Percentiles rank a stretch among this genome's conserved stretches.
phyloP scores from a whole-genome alignment of 2,888 invertebrate genomes.

The Dioctria rufipes region DNA sequence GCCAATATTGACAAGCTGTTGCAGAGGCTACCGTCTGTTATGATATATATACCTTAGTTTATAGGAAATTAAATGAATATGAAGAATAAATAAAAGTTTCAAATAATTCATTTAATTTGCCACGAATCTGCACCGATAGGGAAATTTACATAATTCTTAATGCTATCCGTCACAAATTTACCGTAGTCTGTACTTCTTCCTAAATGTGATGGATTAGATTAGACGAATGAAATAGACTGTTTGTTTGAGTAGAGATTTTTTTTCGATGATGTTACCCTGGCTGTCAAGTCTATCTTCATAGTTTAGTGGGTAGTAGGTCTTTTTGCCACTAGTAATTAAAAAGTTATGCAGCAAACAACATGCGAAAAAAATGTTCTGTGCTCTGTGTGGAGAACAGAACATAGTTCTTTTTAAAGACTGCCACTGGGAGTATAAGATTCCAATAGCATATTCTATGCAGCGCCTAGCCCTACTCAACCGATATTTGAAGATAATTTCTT shows the following conservation, averaged over 20 bases:
- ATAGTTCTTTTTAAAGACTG: constrained; percentile 37
- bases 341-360: constrained; percentile 55
- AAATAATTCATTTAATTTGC: too few relatives aligned
- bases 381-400: constrained; percentile 11
- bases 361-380: constrained; percentile 14
- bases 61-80: too few relatives aligned
- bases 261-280: constrained; percentile 37
- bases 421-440: constrained; percentile 59
- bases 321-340: constrained; percentile 19
- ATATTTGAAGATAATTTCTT: constrained; percentile 55
- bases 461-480: constrained; percentile 51
- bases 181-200: too few relatives aligned
- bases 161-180: too few relatives aligned
- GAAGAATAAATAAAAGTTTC: too few relatives aligned
- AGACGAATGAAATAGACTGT: too few relatives aligned
- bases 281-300: constrained; percentile 46
- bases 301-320: constrained; percentile 14
- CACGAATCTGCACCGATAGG: too few relatives aligned
- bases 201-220: too few relatives aligned
- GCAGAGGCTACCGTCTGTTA: too few relatives aligned
- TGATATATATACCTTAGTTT: too few relatives aligned
- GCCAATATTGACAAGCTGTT: too few relatives aligned
- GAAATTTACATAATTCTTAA: too few relatives aligned
- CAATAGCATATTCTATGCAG: constrained; percentile 58
- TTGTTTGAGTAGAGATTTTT: neutral